These are phyloP conservation scores for Parauchenoglanis punctatus DNA, from an alignment of 2,797 vertebrate genomes.

Conservation along the genomic window DNA sequence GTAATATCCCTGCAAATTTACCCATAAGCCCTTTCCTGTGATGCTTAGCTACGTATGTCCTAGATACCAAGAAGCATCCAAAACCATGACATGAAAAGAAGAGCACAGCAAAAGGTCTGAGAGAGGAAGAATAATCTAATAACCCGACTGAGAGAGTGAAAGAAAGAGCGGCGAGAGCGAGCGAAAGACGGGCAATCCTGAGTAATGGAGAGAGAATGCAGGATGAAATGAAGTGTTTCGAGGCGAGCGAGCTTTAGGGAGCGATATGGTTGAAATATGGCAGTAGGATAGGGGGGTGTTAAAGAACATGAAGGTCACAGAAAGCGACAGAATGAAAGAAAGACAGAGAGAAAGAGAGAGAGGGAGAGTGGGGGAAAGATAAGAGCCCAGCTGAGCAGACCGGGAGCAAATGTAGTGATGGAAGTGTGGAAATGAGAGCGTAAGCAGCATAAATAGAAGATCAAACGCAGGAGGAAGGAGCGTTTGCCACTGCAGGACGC, in stretches of 20 bases:
- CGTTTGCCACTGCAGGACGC: constrained; percentile 23
- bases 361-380: neutral
- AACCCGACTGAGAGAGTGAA: constrained; percentile 24
- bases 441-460: constrained; percentile 54
- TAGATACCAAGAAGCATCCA: neutral
- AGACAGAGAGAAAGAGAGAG: constrained; percentile 15
- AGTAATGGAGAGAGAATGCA: constrained; percentile 27
- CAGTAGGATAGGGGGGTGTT: constrained; percentile 39
- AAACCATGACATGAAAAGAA: neutral
- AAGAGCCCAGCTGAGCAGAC: constrained; percentile 53
- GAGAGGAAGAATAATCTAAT: constrained; percentile 38
- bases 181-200: constrained; percentile 17
- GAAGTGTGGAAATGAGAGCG: constrained; percentile 47
- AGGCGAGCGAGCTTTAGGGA: constrained; percentile 38
- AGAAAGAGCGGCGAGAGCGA: constrained; percentile 22
- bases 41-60: constrained; percentile 33
- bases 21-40: constrained; percentile 66
- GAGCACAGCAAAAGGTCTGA: neutral
- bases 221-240: constrained; percentile 47
- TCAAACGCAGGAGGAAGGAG: constrained; percentile 37
- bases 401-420: constrained; percentile 57
- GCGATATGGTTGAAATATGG: constrained; percentile 59
- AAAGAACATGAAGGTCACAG: constrained; percentile 54
- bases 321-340: constrained; percentile 1
- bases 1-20: constrained; percentile 77